Percentiles rank a stretch among this genome's conserved stretches.
These are phyloP conservation scores for Selene dorsalis DNA, from an alignment of 2,797 vertebrate genomes.

Conservation along the genomic window DNA sequence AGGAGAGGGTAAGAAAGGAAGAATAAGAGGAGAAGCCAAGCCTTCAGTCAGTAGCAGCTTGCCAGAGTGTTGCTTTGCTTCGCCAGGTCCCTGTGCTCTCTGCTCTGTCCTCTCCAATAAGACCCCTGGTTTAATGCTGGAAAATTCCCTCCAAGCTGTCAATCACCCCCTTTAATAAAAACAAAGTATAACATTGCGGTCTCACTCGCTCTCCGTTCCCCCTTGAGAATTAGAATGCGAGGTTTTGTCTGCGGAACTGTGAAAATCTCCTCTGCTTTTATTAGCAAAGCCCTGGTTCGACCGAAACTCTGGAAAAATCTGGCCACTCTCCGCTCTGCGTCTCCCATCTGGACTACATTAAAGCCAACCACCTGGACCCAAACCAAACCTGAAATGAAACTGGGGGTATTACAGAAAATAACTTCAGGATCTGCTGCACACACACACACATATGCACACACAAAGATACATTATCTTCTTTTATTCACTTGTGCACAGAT, in stretches of 20 bases:
- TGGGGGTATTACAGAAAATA: conserved; percentile 86
- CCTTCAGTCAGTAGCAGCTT: conserved; percentile 80
- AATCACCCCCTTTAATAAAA: conserved; percentile 88
- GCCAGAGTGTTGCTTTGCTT: conserved; percentile 78
- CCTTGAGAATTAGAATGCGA: conserved; percentile 83
- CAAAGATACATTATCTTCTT: conserved; percentile 72
- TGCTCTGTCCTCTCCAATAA: conserved; percentile 85
- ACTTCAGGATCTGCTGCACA: conserved; percentile 70
- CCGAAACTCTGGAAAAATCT: conserved; percentile 86
- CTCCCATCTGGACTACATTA: conserved; percentile 88
- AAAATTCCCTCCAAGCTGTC: conserved; percentile 88
- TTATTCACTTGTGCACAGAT: conserved; percentile 40
- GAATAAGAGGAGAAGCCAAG: conserved; percentile 68
- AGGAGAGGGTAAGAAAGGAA: conserved; percentile 57
- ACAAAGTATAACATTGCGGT: conserved; percentile 89
- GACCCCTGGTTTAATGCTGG: conserved; percentile 85
- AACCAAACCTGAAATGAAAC: conserved; percentile 88
- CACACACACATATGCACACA: conserved; percentile 47
- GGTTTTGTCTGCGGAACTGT: conserved; percentile 88
- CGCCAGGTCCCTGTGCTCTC: conserved; percentile 80
- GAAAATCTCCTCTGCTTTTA: conserved; percentile 88
- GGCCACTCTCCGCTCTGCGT: conserved; percentile 79
- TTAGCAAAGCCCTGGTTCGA: conserved; percentile 83
- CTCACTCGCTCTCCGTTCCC: conserved; percentile 82
- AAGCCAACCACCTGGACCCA: conserved; percentile 85